Base-by-base conservation (phyloP, 30 jellyfish, hydroid and myxozoan species). In the Mastigias papua region DNA sequence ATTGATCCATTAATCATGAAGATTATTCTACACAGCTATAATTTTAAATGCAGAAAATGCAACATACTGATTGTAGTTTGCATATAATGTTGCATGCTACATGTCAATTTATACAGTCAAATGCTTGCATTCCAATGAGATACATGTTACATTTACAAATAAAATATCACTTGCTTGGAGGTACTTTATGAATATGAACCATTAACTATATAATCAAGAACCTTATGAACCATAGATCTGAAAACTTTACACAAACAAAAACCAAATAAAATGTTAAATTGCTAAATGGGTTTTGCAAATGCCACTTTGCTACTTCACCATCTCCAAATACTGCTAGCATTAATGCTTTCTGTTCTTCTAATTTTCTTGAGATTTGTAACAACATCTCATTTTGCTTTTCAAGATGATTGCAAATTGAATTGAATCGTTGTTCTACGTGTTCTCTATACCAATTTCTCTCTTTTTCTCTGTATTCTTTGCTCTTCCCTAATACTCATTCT, bases 1-100 rank as follows among this genome's bases (percentile, higher is more conserved):
- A 32, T 78, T 8, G 48, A 78, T 8, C 89, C 80, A 29, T 76
- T 80, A 78, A 61, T 16, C 16, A 23, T 78, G 69, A 23, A 29
- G 49, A 78, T n/a, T 78, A 78, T 60, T 78, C 32, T 54, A 11
- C 20, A 19, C 23, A 54, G 27, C 23, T 16, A 19, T 54, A 54
- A 19, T 16, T 5, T 25, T n/a, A n/a, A 54, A 54, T 54, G 27
- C 9, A 54, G 67, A 54, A 54, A 11, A 5, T 54, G 27, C 25
- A 54, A 25, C 27, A 54, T 54, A 11, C 3, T 54, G 27, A 54
- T 25, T 54, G 3, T 54, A 42, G 54, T 54, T 54, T 46, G 60
- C 27, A 6, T 11, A 10, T 11, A 54, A 6, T 54, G 67, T 54
- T 25, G 27, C 67, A 54, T 54, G 20, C 25, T 2, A 16, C 20